Conservation (phyloP, 2,797 vertebrate genomes). For the Acrocephalus scirpaceus region DNA sequence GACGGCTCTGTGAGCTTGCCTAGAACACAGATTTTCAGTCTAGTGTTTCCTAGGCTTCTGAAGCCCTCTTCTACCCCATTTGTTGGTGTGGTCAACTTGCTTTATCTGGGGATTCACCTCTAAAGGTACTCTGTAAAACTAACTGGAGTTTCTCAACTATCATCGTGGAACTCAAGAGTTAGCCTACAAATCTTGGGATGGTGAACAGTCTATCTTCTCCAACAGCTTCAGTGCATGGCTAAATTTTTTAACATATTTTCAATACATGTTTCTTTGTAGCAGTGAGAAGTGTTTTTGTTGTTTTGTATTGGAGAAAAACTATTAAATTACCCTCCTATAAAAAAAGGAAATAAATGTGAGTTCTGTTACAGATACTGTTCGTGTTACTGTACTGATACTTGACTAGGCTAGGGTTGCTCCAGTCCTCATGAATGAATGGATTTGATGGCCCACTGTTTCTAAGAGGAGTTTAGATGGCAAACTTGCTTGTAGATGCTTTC, state of each 20-base stretch:
- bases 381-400: background rate
- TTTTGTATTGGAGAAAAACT: background rate
- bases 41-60: background rate
- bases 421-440: background rate
- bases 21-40: background rate
- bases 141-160: background rate
- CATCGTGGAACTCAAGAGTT: background rate
- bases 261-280: background rate
- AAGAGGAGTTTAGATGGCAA: background rate
- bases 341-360: background rate
- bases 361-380: background rate
- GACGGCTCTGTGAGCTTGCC: rapidly evolving
- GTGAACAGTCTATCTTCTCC: background rate
- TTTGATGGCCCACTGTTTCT: background rate
- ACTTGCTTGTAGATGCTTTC: background rate
- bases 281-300: background rate
- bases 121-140: background rate
- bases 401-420: background rate
- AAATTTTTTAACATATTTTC: conserved; percentile 4
- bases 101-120: background rate
- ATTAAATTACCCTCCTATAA: background rate
- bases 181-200: background rate
- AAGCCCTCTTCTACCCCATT: background rate
- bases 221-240: conserved; percentile 9
- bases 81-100: background rate